Evolutionary conservation across 1,140 invertebrate genomes (phyloP).

Genomic region (Pogonomyrmex californicus): DNA sequence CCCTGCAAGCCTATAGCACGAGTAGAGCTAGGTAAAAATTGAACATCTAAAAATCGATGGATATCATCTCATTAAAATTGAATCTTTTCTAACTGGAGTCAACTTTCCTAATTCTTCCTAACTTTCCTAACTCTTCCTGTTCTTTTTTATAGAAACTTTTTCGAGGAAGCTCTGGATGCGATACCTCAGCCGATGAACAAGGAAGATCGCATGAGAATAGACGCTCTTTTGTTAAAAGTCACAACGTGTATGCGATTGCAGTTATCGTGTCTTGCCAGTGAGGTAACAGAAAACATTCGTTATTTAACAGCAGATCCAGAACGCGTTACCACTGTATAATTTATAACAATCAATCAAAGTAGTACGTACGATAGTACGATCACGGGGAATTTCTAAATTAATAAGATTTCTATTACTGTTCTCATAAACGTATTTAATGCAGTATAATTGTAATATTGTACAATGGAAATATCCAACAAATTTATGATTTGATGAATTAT

Average conservation of each 20-base stretch:
- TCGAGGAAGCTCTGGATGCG: slow-evolving; percentile 89
- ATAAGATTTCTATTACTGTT: not conserved
- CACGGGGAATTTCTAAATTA: slow-evolving; percentile 23
- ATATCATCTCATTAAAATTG: not conserved
- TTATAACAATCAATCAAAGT: slow-evolving; percentile 25
- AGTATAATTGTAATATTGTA: not conserved
- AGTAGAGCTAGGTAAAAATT: slow-evolving; percentile 87
- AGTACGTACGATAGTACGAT: not conserved
- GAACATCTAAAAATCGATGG: not conserved
- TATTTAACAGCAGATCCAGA: slow-evolving; percentile 69
- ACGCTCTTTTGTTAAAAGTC: slow-evolving; percentile 83
- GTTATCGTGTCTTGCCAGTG: slow-evolving; percentile 80
- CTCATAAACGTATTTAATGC: not conserved
- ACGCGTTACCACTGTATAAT: slow-evolving; percentile 78
- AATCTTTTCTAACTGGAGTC: not conserved
- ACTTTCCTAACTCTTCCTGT: too few species aligned
- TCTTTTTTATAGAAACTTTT: slow-evolving; percentile 86
- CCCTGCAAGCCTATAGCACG: slow-evolving; percentile 87
- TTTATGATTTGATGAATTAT: not conserved
- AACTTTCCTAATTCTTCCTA: not conserved
- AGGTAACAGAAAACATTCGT: slow-evolving; percentile 67
- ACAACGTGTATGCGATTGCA: slow-evolving; percentile 83
- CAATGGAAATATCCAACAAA: not conserved
- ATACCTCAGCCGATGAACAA: slow-evolving; percentile 87
- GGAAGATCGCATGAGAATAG: slow-evolving; percentile 83